phyloP scores from a whole-genome alignment of 1,140 invertebrate species.

The Bradynema listronoti region DNA sequence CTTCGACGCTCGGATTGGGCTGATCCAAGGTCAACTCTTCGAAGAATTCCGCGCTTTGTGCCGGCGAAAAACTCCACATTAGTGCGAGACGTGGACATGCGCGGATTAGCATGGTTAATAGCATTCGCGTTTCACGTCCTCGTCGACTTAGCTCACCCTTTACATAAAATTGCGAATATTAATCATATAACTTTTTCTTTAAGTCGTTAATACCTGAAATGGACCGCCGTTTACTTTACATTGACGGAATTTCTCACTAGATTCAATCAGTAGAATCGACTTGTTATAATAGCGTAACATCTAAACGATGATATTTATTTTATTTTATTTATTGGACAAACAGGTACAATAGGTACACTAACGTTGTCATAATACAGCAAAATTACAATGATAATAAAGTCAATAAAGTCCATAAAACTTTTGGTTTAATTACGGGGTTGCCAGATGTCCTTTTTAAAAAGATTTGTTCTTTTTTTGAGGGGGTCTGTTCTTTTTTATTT shows the following conservation, averaged over 20 bases:
- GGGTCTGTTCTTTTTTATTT: too few relatives aligned
- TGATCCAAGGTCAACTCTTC: constrained; percentile 51
- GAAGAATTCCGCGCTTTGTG: constrained; percentile 52
- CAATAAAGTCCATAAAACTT: too few relatives aligned
- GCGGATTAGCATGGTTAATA: constrained; percentile 47
- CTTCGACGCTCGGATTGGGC: constrained; percentile 42
- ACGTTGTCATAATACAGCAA: too few relatives aligned
- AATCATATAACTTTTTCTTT: neutral
- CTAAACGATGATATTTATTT: too few relatives aligned
- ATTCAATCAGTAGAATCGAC: constrained; percentile 49
- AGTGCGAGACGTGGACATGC: constrained; percentile 34
- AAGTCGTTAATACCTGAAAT: constrained; percentile 35
- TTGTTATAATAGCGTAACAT: constrained; percentile 49
- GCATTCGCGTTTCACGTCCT: constrained; percentile 46
- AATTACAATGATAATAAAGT: too few relatives aligned
- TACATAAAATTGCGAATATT: neutral
- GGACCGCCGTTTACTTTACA: constrained; percentile 41
- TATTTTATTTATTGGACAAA: too few relatives aligned
- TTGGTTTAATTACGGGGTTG: too few relatives aligned
- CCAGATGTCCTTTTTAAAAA: too few relatives aligned
- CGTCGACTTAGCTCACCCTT: constrained; percentile 47
- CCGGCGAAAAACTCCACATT: constrained; percentile 45
- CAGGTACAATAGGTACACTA: too few relatives aligned
- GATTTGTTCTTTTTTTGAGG: too few relatives aligned
- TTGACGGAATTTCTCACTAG: constrained; percentile 50